Base-by-base conservation (phyloP, 2,888 invertebrate species). In the Rhodophaea formosa region DNA sequence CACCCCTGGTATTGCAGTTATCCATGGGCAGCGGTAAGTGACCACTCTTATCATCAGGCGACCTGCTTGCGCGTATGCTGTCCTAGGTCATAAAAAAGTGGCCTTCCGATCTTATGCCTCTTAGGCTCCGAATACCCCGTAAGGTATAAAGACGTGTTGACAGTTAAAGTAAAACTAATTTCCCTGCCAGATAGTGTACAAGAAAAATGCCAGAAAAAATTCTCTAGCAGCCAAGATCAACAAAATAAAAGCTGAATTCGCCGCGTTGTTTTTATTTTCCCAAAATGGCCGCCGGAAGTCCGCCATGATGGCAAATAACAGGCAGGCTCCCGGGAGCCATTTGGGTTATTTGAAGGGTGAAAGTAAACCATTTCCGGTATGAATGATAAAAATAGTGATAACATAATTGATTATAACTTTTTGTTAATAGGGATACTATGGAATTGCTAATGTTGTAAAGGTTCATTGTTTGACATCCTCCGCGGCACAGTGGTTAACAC, bases 201-300 rank as follows among this genome's bases (percentile, higher is more conserved):
- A 51, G 12, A 35, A 51, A 17, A 51, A 51, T 51, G 35, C 16
- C 30, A 47, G 35, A 17, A 51, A 49, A n/a, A 51, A 51, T 51
- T 51, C 35, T 51, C 35, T 35, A n/a, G 35, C 51, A 51, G 14
- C 51, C 15, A 49, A 35, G 51, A 51, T 39, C 35, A 15, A 51
- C 51, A 35, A 35, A 51, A 51, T 35, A 35, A 51, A 51, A 51
- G 35, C 35, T 12, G 16, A 12, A 6, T 49, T n/a, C 15, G 12
- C 35, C 3, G 30, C 30, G 39, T 39, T n/a, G 39, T 3, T 51
- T 51, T 32, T 14, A 51, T 39, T 39, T 51, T 16, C 51, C 2
- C 5, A 51, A 51, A 35, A 51, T 51, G 51, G 51, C 51, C 15
- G 51, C 51, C 51, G 51, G 51, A 51, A 51, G 51, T 51, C 16